phyloP scores from a whole-genome alignment of 2,888 invertebrate species.

The Meiosimyza decipiens region DNA sequence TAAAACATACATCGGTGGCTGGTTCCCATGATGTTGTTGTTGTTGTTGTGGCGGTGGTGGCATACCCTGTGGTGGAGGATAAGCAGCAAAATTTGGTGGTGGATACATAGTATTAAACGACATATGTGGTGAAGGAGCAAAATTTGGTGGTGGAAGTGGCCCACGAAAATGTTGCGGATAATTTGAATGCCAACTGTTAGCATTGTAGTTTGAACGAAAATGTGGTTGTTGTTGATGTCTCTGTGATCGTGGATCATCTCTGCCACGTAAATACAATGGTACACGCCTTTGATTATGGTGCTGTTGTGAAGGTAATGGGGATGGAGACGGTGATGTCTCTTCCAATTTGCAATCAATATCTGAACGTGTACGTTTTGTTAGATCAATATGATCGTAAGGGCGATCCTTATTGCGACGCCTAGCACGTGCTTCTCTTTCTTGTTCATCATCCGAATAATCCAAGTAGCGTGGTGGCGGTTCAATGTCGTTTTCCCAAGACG shows the following conservation, averaged over 20 bases:
- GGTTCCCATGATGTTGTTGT: not conserved
- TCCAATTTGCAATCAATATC: constrained; percentile 12
- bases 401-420: constrained; percentile 60
- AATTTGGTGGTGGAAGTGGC: constrained; percentile 32
- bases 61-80: constrained; percentile 2
- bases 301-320: constrained; percentile 29
- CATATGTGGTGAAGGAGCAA: constrained; percentile 32
- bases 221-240: constrained; percentile 26
- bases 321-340: constrained; percentile 2
- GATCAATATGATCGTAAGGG: constrained; percentile 47
- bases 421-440: constrained; percentile 72
- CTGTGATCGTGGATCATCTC: constrained; percentile 31
- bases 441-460: constrained; percentile 92
- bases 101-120: constrained; percentile 4
- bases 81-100: constrained; percentile 9
- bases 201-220: constrained; percentile 47
- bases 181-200: constrained; percentile 63
- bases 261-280: constrained; percentile 32
- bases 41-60: constrained; percentile 35
- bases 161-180: constrained; percentile 51
- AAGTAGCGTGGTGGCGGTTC: constrained; percentile 79
- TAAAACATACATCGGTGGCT: constrained; percentile 40
- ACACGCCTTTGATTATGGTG: constrained; percentile 43
- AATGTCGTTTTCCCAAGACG: constrained; percentile 85
- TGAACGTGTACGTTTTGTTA: constrained; percentile 43